Base-by-base conservation (phyloP, 2,113 vertebrate species). In the Etheostoma spectabile region DNA sequence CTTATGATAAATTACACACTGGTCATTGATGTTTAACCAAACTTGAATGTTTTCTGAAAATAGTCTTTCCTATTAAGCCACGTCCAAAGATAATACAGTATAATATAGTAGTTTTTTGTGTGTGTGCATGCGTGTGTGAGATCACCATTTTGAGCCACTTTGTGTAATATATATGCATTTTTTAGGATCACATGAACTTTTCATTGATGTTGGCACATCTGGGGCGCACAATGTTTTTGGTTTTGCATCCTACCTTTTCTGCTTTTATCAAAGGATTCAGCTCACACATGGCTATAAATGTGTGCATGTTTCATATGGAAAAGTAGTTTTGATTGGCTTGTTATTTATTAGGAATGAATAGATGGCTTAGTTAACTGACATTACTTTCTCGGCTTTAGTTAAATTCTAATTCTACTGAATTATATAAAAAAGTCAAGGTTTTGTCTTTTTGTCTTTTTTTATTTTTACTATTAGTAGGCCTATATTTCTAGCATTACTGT, bases 101-200 rank as follows among this genome's bases (percentile, higher is more conserved):
- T 30, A 30, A 30, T 3, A 30, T 3, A 30, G 4, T 30, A 30
- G 2, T 3, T 30, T 30, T 30, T 6, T 35, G 33, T 35, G 33
- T 38, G 35, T 38, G 0, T 38, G 35, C 1, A 27, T 8, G 7
- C 6, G 35, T 38, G 35, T 8, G 35, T 8, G 35, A 38, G 35
- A 38, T 38, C 35, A 8, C 38, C 8, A 22, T 57, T 56, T 56
- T 24, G 16, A 12, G 4, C 12, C 12, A 22, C 8, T n/a, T 12
- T 12, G 11, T 12, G n/a, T 55, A 55, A 12, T 55, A 4, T 12
- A 5, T 52, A 22, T 4, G 10, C 13, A 10, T 55, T 22, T 22
- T 38, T 55, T 8, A 6, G 75, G 77, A 86, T 72, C 27, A 13
- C 16, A 27, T 48, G 11, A 30, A 30, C 18, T 30, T 42, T 42